phyloP scores from a whole-genome alignment of 2,797 vertebrate species.

The Hipposideros larvatus region DNA sequence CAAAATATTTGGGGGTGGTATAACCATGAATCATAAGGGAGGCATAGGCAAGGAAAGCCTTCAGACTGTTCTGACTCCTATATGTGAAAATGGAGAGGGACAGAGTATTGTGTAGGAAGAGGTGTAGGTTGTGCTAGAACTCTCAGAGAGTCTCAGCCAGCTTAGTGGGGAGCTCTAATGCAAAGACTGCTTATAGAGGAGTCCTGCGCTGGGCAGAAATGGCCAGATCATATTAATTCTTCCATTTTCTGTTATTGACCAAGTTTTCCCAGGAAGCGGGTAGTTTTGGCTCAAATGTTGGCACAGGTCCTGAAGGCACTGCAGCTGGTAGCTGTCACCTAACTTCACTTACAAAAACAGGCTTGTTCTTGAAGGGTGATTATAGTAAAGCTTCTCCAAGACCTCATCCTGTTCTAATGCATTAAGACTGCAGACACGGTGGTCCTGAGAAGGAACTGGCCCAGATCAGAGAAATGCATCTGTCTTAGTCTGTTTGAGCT shows the following conservation, averaged over 20 bases:
- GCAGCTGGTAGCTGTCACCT: neutral
- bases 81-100: neutral
- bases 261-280: neutral
- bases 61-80: neutral
- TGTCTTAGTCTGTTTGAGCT: neutral
- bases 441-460: neutral
- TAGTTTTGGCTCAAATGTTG: neutral
- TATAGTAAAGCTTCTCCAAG: neutral
- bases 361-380: neutral
- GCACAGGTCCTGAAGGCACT: neutral
- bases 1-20: neutral
- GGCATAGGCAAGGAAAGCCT: neutral
- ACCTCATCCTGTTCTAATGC: neutral
- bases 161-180: neutral
- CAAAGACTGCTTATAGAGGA: neutral
- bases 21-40: neutral
- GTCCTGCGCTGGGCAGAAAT: neutral
- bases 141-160: neutral
- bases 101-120: neutral
- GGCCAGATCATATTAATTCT: neutral
- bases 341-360: neutral
- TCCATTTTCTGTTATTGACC: neutral
- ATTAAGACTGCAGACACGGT: neutral
- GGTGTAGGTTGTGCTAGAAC: neutral
- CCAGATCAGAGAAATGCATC: neutral